Conservation (phyloP, 2,797 vertebrate genomes). For the Alectoris magna region DNA sequence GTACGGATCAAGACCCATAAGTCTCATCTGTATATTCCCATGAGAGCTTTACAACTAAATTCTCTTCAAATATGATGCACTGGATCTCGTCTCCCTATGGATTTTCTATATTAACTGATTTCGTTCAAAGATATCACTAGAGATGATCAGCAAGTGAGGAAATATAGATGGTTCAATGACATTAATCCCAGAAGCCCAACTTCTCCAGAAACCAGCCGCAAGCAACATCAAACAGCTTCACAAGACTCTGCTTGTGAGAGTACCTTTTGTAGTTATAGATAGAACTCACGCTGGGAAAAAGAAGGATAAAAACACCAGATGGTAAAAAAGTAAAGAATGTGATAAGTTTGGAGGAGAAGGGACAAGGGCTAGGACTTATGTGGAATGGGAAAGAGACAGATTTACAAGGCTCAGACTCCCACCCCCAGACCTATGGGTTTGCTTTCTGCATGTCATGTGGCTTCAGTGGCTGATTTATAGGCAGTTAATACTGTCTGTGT, state of each 20-base stretch:
- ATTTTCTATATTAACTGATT: not conserved
- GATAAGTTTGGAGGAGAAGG: not conserved
- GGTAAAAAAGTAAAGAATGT: not conserved
- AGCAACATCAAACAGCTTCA: not conserved
- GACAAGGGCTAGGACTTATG: not conserved
- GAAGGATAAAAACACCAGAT: not conserved
- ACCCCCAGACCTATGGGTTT: conserved; percentile 20
- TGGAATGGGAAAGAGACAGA: not conserved
- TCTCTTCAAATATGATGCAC: not conserved
- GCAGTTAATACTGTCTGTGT: conserved; percentile 13
- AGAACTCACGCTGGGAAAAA: not conserved
- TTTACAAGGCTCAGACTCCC: not conserved
- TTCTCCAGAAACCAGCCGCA: not conserved
- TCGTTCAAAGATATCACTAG: not conserved
- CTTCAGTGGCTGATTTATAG: conserved; percentile 32
- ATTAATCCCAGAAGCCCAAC: not conserved
- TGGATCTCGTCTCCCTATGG: not conserved
- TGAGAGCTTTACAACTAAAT: not conserved
- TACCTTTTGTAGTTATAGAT: not conserved
- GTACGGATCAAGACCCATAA: not conserved
- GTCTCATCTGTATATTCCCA: not conserved
- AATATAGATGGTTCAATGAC: not conserved
- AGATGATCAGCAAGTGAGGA: not conserved
- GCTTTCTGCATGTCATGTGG: not conserved
- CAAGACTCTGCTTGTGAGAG: not conserved